A percentile compares a stretch with the other conserved stretches of the same genome.
Conservation (phyloP, 1,140 invertebrate species). For the Pararge aegeria region DNA sequence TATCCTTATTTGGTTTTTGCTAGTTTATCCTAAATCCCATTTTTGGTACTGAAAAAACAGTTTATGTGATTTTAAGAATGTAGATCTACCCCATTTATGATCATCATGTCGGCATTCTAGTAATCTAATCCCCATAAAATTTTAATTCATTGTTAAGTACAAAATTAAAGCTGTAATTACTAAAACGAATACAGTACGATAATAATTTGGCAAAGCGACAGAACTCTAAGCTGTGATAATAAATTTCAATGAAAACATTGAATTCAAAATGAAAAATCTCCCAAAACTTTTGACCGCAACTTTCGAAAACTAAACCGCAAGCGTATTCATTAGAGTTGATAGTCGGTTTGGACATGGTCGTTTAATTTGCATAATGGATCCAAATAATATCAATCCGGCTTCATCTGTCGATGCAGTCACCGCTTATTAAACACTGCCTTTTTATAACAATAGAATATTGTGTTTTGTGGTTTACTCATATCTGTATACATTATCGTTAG, state of each 20-base stretch:
- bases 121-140: too few relatives aligned
- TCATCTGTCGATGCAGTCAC: slow-evolving; percentile 20
- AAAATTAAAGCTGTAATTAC: too few relatives aligned
- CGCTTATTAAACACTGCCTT: not conserved
- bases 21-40: too few relatives aligned
- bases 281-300: slow-evolving; percentile 25
- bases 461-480: not conserved
- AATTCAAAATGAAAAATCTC: slow-evolving; percentile 17
- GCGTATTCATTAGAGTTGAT: slow-evolving; percentile 31
- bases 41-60: too few relatives aligned
- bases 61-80: too few relatives aligned
- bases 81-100: too few relatives aligned
- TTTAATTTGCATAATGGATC: slow-evolving; percentile 37
- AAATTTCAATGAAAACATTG: not conserved
- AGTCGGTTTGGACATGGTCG: slow-evolving; percentile 20
- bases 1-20: too few relatives aligned
- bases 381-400: slow-evolving; percentile 27
- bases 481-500: not conserved
- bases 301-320: slow-evolving; percentile 28
- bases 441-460: slow-evolving; percentile 1
- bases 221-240: not conserved
- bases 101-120: too few relatives aligned
- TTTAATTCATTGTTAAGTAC: too few relatives aligned
- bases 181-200: too few relatives aligned
- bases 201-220: not conserved